Base-by-base conservation (phyloP, 2,113 vertebrate genomes). In the Dolichallabes microphthalmus region DNA sequence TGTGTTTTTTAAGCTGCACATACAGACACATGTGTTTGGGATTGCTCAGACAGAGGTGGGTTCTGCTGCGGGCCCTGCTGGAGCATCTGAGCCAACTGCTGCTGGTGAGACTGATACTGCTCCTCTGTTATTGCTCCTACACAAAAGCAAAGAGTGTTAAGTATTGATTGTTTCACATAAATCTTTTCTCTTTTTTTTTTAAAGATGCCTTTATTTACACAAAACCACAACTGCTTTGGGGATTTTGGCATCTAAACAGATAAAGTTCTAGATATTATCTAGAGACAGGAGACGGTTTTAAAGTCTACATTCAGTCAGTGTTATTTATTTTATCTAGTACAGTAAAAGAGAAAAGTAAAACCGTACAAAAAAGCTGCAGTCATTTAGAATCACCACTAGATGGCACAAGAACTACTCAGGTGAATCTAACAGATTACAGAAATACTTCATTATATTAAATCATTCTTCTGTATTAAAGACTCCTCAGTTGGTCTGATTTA, bases 101-200 rank as follows among this genome's bases (percentile, higher is more conserved):
- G 96, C 87, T 97, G 96, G 90, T 98, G 97, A 63, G 94, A 96
- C 91, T 97, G 95, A 91, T 96, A 98, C 58, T 98, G 96, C 87
- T 98, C 96, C 90, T 98, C 96, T 45, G 97, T 98, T 93, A 97
- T 97, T n/a, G 95, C 96, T 88, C 95, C 97, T 89, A 95, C 73
- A 87, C 35, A 74, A 27, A 52, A 45, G 45, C 35, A 2, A 22
- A 68, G 45, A 64, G 30, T 35, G 14, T 52, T 7, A 58, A 30
- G 69, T 55, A 30, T 15, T 53, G 20, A 73, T 45, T 4, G 3
- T 45, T 71, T 11, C 14, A 32, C 14, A 5, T 35, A 35, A 35
- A 35, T 35, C 32, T 35, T 35, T 35, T 35, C 2, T 35, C 2
- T 35, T 35, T 35, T 35, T 35, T 35, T 35, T 35, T 35, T 35